Base-by-base conservation (phyloP, 64 coral and sea anemone genomes). In the Pocillopora verrucosa region DNA sequence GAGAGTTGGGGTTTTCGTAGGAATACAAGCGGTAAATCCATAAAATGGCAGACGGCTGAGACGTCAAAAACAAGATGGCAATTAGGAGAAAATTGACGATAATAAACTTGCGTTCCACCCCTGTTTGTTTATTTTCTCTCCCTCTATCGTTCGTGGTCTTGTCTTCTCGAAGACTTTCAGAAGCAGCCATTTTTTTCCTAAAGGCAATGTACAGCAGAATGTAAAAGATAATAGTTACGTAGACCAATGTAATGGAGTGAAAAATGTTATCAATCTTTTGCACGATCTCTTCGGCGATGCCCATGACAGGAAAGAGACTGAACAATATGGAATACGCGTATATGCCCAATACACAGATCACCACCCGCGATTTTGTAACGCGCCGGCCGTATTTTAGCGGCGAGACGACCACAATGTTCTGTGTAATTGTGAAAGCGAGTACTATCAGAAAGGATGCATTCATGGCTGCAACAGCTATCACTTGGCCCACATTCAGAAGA, bases 81-180 rank as follows among this genome's bases (percentile, higher is more conserved):
- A 83, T 83, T 14, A 84, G n/a, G 34, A 91, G 59, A 38, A 84
- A 58, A 26, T 91, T 84, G 25, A 91, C 89, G 15, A 59, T 84
- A 2, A 84, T 81, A 63, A 91, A 84, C 35, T 84, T 82, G 16
- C 73, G 30, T 16, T 73, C 14, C 20, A 73, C 24, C 15, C 51
- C 14, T 51, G 25, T 74, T 61, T 76, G 72, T 1, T 34, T 83
- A 1, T 25, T 16, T 25, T 84, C 56, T 30, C 12, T 17, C 24
- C 19, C 17, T 25, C 6, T 16, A 9, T 22, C 57, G 3, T 35
- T 35, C 2, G 9, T 38, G 24, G 3, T 59, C 5, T 10, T 45
- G 36, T 30, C 68, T 62, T 30, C 37, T 56, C 19, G n/a, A 74
- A 22, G 56, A 34, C 41, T 60, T 13, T 30, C 59, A 37, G 78